Conservation (phyloP, 2,113 vertebrate genomes). For the Dascyllus trimaculatus region DNA sequence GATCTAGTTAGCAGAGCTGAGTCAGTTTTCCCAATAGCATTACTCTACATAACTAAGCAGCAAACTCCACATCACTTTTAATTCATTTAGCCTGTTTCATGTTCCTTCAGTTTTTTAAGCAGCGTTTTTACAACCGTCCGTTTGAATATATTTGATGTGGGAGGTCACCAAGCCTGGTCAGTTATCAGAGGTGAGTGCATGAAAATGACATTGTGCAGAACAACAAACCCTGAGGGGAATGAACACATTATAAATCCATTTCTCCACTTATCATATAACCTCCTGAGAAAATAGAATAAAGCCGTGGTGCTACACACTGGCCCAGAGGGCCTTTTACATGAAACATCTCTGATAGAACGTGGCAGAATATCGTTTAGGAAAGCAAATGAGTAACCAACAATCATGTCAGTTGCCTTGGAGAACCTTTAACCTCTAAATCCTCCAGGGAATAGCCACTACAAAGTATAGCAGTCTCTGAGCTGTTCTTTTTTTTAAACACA, state of each 20-base stretch:
- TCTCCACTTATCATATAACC: slow-evolving; percentile 14
- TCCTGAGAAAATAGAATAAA: slow-evolving; percentile 2
- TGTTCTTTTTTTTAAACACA: too few relatives aligned
- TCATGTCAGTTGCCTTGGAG: not conserved
- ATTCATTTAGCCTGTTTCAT: slow-evolving; percentile 30
- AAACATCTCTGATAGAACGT: slow-evolving; percentile 12
- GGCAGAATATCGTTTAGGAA: not conserved
- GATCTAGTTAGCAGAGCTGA: slow-evolving; percentile 45
- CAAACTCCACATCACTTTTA: slow-evolving; percentile 48
- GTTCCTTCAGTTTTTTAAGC: slow-evolving; percentile 32
- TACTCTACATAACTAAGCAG: slow-evolving; percentile 46
- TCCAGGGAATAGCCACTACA: not conserved
- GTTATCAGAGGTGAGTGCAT: not conserved
- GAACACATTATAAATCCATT: slow-evolving; percentile 3
- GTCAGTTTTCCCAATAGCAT: slow-evolving; percentile 41
- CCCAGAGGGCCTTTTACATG: not conserved
- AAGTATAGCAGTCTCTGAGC: not conserved
- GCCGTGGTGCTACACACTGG: not conserved
- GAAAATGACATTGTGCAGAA: not conserved
- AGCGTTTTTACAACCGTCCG: slow-evolving; percentile 5
- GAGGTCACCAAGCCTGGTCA: slow-evolving; percentile 23
- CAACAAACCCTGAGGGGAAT: slow-evolving; percentile 13
- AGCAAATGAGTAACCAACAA: slow-evolving; percentile 18
- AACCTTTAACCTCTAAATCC: not conserved
- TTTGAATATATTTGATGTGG: slow-evolving; percentile 9